Conservation (phyloP, 2,888 invertebrate species). For the Lymantria dispar region DNA sequence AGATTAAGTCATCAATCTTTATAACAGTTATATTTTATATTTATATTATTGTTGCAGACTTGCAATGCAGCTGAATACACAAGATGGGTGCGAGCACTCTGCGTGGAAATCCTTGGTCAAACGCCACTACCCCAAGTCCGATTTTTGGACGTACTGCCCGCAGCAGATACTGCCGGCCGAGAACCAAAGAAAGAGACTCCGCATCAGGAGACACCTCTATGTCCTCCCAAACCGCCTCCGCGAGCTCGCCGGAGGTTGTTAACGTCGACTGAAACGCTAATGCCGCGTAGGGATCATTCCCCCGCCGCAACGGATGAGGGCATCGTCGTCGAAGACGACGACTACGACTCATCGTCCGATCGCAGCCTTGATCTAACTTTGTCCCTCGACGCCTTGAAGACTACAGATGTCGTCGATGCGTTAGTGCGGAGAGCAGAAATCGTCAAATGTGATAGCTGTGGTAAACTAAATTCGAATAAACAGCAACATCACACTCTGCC, state of each 20-base stretch:
- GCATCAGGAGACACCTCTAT: slow-evolving; percentile 58
- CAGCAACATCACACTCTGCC: slow-evolving; percentile 70
- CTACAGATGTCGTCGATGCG: slow-evolving; percentile 68
- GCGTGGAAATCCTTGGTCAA: slow-evolving; percentile 88
- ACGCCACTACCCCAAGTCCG: slow-evolving; percentile 88
- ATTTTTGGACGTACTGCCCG: slow-evolving; percentile 86
- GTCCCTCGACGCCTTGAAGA: slow-evolving; percentile 76
- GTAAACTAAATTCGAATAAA: slow-evolving; percentile 60
- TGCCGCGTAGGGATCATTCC: slow-evolving; percentile 69
- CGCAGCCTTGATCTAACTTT: slow-evolving; percentile 80
- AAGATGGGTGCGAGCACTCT: slow-evolving; percentile 88
- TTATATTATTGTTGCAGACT: slow-evolving; percentile 81
- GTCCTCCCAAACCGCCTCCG: slow-evolving; percentile 72
- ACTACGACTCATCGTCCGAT: slow-evolving; percentile 81
- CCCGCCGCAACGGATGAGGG: slow-evolving; percentile 79
- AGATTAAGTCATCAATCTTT: slow-evolving; percentile 43
- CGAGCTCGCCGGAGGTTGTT: slow-evolving; percentile 69
- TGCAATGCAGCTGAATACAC: slow-evolving; percentile 86
- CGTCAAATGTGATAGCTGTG: slow-evolving; percentile 74
- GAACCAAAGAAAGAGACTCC: slow-evolving; percentile 64
- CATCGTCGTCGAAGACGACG: slow-evolving; percentile 80
- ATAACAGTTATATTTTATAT: slow-evolving; percentile 26
- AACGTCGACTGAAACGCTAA: slow-evolving; percentile 64
- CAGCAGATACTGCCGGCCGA: slow-evolving; percentile 76
- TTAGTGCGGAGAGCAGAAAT: slow-evolving; percentile 68